Percentiles rank a stretch among this genome's conserved stretches.
phyloP scores from a whole-genome alignment of 2,888 invertebrate genomes.

The Pachydiplax longipennis region DNA sequence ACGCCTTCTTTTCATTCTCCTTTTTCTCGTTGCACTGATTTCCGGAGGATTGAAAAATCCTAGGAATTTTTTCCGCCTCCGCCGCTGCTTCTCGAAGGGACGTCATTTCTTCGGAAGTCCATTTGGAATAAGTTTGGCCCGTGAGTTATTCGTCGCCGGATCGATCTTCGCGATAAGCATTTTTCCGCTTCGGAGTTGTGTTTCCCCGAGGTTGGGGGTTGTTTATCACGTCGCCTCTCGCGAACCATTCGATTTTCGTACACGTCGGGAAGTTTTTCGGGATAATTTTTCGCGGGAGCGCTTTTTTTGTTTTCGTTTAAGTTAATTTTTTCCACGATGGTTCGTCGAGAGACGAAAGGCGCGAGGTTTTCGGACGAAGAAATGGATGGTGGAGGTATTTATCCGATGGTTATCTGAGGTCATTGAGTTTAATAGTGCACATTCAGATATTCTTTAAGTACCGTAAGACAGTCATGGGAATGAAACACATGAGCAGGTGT shows the following conservation, averaged over 20 bases:
- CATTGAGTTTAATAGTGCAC: too few species aligned
- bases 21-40: conserved; percentile 3
- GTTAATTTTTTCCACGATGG: not conserved
- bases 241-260: not conserved
- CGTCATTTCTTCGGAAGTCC: not conserved
- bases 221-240: not conserved
- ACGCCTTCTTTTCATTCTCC: not conserved
- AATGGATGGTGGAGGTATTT: too few species aligned
- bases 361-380: too few species aligned
- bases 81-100: not conserved
- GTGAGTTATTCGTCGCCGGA: not conserved
- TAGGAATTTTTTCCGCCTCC: too few species aligned
- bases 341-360: too few species aligned
- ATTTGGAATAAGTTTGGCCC: not conserved
- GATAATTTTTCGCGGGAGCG: too few species aligned
- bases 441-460: too few species aligned
- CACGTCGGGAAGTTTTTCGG: not conserved
- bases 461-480: too few species aligned
- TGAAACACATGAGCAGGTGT: too few species aligned
- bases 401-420: too few species aligned
- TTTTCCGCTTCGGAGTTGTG: not conserved
- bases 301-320: too few species aligned
- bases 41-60: conserved; percentile 22
- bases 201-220: not conserved
- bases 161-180: not conserved